Evolutionary conservation across 1,140 invertebrate genomes (phyloP).

Genomic region (Eurosta solidaginis): DNA sequence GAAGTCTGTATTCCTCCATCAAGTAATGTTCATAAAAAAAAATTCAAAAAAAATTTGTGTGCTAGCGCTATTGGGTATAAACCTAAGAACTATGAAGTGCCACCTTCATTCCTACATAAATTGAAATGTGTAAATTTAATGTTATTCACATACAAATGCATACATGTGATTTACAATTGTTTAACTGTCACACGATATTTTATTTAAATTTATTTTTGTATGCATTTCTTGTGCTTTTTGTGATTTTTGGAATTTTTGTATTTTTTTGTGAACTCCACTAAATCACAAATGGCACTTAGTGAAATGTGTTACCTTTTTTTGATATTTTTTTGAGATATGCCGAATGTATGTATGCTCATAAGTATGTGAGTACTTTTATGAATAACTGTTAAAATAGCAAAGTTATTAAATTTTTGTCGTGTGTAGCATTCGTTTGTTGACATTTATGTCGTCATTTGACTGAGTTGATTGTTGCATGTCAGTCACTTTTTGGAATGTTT

Average conservation of each 20-base stretch:
- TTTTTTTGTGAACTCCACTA: neutral
- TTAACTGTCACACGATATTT: constrained; percentile 10
- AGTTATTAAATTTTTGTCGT: neutral
- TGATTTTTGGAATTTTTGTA: neutral
- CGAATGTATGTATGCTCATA: neutral
- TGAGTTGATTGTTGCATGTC: neutral
- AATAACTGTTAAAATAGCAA: too few relatives aligned
- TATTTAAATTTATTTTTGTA: neutral
- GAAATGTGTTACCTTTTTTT: constrained; percentile 7
- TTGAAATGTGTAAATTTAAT: neutral
- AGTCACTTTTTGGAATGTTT: neutral
- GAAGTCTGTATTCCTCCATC: too few relatives aligned
- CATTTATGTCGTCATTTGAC: neutral
- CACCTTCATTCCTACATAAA: too few relatives aligned
- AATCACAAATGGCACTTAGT: neutral
- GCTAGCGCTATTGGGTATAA: too few relatives aligned
- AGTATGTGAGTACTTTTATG: too few relatives aligned
- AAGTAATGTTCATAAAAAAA: too few relatives aligned
- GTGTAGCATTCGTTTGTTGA: neutral
- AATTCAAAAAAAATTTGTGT: too few relatives aligned
- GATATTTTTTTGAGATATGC: too few relatives aligned
- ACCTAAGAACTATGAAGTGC: too few relatives aligned
- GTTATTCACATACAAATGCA: neutral
- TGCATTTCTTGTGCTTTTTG: neutral
- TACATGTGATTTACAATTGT: neutral